Evolutionary conservation across 1,140 invertebrate species (phyloP).

Genomic region (Geopemphigus sp.): DNA sequence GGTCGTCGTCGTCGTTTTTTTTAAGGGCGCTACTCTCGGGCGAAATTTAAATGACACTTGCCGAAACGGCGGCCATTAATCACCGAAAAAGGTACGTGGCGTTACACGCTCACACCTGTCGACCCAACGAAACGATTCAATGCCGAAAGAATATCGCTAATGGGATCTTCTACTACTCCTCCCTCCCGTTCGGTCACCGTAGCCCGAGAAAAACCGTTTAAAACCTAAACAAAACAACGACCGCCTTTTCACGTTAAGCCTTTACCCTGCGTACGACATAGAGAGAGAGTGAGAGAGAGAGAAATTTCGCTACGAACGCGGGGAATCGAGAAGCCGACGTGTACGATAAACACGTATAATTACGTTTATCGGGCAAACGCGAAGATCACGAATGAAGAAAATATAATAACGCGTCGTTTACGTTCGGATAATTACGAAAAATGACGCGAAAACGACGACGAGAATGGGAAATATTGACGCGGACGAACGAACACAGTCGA

Average conservation of each 20-base stretch:
- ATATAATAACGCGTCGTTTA: too few relatives aligned
- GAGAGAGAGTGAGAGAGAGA: too few relatives aligned
- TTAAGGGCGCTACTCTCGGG: slow-evolving; percentile 15
- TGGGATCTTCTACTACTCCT: slow-evolving; percentile 27
- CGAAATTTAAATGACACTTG: slow-evolving; percentile 47
- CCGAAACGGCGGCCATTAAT: slow-evolving; percentile 22
- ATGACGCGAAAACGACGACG: too few relatives aligned
- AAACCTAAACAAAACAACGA: slow-evolving; percentile 2
- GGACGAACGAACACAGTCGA: too few relatives aligned
- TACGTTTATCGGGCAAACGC: too few relatives aligned
- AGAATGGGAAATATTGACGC: too few relatives aligned
- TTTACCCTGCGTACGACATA: neutral
- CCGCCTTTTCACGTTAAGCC: slow-evolving; percentile 19
- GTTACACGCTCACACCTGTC: slow-evolving; percentile 15
- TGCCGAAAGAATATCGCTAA: slow-evolving; percentile 37
- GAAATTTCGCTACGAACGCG: too few relatives aligned
- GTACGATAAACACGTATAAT: too few relatives aligned
- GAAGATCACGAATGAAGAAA: too few relatives aligned
- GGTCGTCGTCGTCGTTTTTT: slow-evolving; percentile 16
- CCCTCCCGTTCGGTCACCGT: too few relatives aligned
- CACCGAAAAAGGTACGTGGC: slow-evolving; percentile 19
- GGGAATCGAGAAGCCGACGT: too few relatives aligned
- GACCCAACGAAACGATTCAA: slow-evolving; percentile 35
- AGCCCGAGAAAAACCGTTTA: slow-evolving; percentile 13
- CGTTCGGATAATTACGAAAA: too few relatives aligned